Evolutionary conservation across 2,888 invertebrate species (phyloP).

Genomic region (Heliconius charithonia): DNA sequence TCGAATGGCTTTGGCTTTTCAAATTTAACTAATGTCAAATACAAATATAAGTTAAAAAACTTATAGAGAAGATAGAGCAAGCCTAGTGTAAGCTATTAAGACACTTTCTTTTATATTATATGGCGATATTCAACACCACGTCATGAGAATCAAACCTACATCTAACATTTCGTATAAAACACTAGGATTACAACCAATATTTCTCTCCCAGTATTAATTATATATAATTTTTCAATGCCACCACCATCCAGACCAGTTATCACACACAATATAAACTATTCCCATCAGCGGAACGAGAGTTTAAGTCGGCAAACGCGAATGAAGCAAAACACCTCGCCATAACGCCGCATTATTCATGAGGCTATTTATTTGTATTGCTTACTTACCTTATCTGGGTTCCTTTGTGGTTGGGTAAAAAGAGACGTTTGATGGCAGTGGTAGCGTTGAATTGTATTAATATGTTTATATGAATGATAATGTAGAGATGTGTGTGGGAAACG

Average conservation of each 20-base stretch:
- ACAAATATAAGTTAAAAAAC: no score
- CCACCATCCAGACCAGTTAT: slow-evolving; percentile 10
- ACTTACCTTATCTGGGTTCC: slow-evolving; percentile 58
- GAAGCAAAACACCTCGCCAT: slow-evolving; percentile 60
- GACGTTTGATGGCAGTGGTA: neutral
- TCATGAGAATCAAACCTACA: neutral
- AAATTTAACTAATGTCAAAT: no score
- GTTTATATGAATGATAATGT: neutral
- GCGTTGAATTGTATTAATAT: neutral
- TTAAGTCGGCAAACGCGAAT: slow-evolving; percentile 77
- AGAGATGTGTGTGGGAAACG: neutral
- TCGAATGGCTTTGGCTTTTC: no score
- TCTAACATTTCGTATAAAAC: neutral
- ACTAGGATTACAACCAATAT: neutral
- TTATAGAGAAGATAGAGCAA: no score
- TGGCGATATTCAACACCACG: neutral
- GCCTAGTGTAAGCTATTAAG: no score
- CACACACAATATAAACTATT: slow-evolving; percentile 68
- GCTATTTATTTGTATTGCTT: slow-evolving; percentile 80
- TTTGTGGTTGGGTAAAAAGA: slow-evolving; percentile 1
- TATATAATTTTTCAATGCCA: slow-evolving; percentile 12
- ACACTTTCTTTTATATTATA: no score
- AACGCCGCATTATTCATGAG: slow-evolving; percentile 76
- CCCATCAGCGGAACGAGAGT: slow-evolving; percentile 75
- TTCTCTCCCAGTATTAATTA: neutral